These are phyloP conservation scores for Bucorvus abyssinicus DNA, from an alignment of 2,797 vertebrate genomes.

Conservation along the genomic window DNA sequence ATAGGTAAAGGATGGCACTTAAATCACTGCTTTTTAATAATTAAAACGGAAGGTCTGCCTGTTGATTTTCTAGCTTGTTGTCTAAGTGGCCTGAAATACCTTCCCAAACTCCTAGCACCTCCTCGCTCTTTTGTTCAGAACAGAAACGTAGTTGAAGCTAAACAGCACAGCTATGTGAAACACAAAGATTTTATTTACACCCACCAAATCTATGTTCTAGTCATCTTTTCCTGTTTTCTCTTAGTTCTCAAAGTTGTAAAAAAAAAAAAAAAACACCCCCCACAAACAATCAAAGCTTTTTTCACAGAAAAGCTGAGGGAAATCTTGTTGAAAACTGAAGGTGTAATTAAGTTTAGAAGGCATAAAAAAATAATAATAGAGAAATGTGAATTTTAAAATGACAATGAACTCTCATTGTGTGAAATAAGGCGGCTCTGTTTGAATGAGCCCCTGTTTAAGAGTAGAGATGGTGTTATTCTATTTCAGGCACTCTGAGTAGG, in stretches of 20 bases:
- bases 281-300: neutral
- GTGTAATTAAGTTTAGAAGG: neutral
- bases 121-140: neutral
- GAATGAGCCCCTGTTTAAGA: conserved; percentile 58
- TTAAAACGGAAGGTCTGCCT: neutral
- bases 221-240: neutral
- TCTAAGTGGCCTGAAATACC: neutral
- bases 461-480: conserved; percentile 63
- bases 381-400: neutral
- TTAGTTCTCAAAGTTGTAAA: neutral
- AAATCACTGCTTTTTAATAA: neutral
- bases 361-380: neutral
- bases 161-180: neutral
- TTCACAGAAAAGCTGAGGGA: neutral
- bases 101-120: neutral
- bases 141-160: neutral
- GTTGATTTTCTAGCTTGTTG: neutral
- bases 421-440: neutral
- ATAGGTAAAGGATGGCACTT: neutral
- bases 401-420: conserved; percentile 16
- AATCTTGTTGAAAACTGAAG: neutral
- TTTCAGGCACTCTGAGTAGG: conserved; percentile 70
- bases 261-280: neutral
- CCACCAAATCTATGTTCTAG: neutral
- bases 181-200: neutral